These are phyloP conservation scores for Phaedon cochleariae DNA, from an alignment of 2,888 invertebrate species.

Conservation along the genomic window DNA sequence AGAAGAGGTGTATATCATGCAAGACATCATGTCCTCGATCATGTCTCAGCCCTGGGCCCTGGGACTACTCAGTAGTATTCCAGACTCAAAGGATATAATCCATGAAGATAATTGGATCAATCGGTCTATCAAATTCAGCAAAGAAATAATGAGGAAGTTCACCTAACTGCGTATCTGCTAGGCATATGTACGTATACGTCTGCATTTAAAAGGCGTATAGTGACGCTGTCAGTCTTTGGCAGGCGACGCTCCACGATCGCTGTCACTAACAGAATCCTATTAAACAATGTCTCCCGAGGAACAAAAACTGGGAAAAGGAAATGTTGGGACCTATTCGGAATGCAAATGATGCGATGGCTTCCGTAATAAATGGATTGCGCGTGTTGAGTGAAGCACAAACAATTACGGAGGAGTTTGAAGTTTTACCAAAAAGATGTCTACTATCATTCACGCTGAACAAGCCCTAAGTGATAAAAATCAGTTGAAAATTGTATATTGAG, in stretches of 20 bases:
- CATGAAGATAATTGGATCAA: background rate
- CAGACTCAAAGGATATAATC: no score
- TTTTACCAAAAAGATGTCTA: background rate
- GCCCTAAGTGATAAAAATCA: no score
- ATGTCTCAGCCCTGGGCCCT: no score
- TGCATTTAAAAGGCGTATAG: slow-evolving; percentile 36
- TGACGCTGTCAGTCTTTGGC: slow-evolving; percentile 44
- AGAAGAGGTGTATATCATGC: no score
- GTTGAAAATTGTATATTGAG: no score
- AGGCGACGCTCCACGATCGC: slow-evolving; percentile 36
- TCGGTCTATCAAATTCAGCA: slow-evolving; percentile 1
- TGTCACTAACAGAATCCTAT: slow-evolving; percentile 48
- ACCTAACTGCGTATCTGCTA: slow-evolving; percentile 7
- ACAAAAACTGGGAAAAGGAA: slow-evolving; percentile 33
- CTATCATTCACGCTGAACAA: no score
- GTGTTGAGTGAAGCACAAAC: background rate
- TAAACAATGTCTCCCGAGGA: slow-evolving; percentile 45
- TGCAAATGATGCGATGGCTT: slow-evolving; percentile 1
- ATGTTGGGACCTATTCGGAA: background rate
- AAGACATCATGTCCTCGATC: no score
- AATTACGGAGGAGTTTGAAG: background rate
- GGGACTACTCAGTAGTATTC: no score
- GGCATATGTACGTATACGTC: slow-evolving; percentile 26
- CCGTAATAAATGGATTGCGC: background rate
- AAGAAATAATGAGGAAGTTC: slow-evolving; percentile 20